Conservation (phyloP, 1,140 invertebrate genomes). For the Agrypnia vestita region DNA sequence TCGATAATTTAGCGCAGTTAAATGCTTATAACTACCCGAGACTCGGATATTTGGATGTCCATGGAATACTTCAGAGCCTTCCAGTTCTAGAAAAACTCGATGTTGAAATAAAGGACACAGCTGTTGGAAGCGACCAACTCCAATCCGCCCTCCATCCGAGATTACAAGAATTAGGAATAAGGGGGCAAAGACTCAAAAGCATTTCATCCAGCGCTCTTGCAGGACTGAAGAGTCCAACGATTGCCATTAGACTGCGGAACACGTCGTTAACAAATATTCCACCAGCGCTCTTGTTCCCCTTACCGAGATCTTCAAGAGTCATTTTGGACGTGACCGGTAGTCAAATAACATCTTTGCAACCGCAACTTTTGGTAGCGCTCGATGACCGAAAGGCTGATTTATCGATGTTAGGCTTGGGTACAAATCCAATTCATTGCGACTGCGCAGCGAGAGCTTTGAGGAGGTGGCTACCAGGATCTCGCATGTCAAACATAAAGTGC, state of each 20-base stretch:
- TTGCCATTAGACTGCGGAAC: slow-evolving; percentile 84
- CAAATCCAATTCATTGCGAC: slow-evolving; percentile 89
- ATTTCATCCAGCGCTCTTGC: slow-evolving; percentile 88
- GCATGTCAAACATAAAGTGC: slow-evolving; percentile 78
- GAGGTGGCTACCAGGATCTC: slow-evolving; percentile 80
- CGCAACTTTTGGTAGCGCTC: slow-evolving; percentile 84
- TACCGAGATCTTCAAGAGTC: slow-evolving; percentile 90
- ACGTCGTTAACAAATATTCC: slow-evolving; percentile 86
- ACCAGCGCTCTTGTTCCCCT: slow-evolving; percentile 86
- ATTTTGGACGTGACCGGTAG: slow-evolving; percentile 85
- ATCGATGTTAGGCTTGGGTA: slow-evolving; percentile 80
- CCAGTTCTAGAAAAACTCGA: slow-evolving; percentile 81
- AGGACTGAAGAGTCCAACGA: slow-evolving; percentile 80
- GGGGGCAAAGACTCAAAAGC: slow-evolving; percentile 83
- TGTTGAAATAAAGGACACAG: slow-evolving; percentile 89
- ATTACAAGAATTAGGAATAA: slow-evolving; percentile 82
- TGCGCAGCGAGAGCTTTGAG: slow-evolving; percentile 86
- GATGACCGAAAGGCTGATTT: slow-evolving; percentile 86
- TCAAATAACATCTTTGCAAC: slow-evolving; percentile 81
- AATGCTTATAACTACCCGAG: slow-evolving; percentile 83
- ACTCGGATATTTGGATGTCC: slow-evolving; percentile 87
- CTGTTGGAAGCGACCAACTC: slow-evolving; percentile 87
- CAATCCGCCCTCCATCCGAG: slow-evolving; percentile 85
- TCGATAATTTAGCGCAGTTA: slow-evolving; percentile 81
- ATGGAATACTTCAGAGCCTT: slow-evolving; percentile 83